Evolutionary conservation across 2,113 vertebrate genomes (phyloP).

Genomic region (Rhegmatorhina hoffmannsi): DNA sequence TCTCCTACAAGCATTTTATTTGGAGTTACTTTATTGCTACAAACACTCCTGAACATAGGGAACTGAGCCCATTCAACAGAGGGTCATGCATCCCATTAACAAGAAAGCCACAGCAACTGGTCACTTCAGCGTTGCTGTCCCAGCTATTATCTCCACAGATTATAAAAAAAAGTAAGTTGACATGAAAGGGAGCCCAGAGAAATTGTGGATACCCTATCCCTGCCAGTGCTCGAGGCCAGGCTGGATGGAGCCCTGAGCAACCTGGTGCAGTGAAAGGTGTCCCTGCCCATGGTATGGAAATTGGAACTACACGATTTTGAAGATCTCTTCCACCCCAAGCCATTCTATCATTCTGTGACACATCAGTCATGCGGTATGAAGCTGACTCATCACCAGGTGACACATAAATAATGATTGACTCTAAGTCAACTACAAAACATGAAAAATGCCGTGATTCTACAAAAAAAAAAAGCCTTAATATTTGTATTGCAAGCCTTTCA

Average conservation of each 20-base stretch:
- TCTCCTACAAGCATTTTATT: background rate
- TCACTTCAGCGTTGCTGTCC: background rate
- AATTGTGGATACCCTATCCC: background rate
- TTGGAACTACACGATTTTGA: background rate
- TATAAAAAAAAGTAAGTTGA: background rate
- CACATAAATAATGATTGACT: background rate
- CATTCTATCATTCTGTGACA: background rate
- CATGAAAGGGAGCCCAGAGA: background rate
- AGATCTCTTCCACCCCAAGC: background rate
- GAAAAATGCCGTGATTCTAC: background rate
- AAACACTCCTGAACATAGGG: background rate
- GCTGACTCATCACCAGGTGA: background rate
- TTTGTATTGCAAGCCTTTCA: background rate
- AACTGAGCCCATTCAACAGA: background rate
- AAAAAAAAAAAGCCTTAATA: background rate
- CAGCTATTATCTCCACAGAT: background rate
- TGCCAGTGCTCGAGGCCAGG: background rate
- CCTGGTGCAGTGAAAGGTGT: background rate
- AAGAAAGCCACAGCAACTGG: background rate
- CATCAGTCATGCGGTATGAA: background rate
- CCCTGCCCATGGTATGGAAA: background rate
- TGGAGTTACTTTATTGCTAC: background rate
- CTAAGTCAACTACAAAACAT: background rate
- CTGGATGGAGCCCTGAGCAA: background rate
- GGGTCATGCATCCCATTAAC: background rate